phyloP scores from a whole-genome alignment of 2,888 invertebrate species.

The Gerris lacustris region DNA sequence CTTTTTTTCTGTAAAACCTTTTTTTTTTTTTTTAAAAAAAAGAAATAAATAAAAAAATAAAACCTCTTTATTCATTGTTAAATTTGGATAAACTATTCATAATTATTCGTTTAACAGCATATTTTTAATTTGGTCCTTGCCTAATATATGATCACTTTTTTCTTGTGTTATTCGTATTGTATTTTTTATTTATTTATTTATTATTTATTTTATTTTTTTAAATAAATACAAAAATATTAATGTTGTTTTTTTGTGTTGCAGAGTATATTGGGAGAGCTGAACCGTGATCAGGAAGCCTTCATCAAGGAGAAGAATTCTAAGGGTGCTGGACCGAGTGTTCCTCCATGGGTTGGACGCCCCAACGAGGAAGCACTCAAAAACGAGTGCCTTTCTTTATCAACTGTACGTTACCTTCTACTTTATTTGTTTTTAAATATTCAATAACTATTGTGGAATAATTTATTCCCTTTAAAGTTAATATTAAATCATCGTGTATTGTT shows the following conservation, averaged over 20 bases:
- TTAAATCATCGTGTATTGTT: neutral
- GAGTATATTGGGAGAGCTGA: slow-evolving; percentile 94
- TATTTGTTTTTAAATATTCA: slow-evolving; percentile 8
- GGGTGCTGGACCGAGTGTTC: slow-evolving; percentile 52
- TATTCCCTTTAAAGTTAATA: neutral
- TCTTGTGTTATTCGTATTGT: no score
- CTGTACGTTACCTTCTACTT: slow-evolving; percentile 43
- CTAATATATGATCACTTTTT: no score
- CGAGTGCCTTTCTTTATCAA: slow-evolving; percentile 87
- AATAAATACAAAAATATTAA: no score
- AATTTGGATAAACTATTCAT: no score
- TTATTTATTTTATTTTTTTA: no score
- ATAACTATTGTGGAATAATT: neutral
- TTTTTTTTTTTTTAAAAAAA: no score
- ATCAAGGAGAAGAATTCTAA: slow-evolving; percentile 71
- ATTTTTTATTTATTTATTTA: no score
- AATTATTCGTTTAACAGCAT: no score
- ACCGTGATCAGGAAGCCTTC: slow-evolving; percentile 93
- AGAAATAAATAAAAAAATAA: no score
- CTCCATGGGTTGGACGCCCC: slow-evolving; percentile 91
- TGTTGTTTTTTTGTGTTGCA: slow-evolving; percentile 38
- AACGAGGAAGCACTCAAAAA: slow-evolving; percentile 90
- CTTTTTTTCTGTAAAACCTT: no score
- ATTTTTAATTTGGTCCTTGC: no score
- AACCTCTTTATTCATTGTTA: no score